Evolutionary conservation across 1,140 invertebrate species (phyloP), one percentile per base, ranked within the genome.

Genomic region (Tigriopus japonicus): DNA sequence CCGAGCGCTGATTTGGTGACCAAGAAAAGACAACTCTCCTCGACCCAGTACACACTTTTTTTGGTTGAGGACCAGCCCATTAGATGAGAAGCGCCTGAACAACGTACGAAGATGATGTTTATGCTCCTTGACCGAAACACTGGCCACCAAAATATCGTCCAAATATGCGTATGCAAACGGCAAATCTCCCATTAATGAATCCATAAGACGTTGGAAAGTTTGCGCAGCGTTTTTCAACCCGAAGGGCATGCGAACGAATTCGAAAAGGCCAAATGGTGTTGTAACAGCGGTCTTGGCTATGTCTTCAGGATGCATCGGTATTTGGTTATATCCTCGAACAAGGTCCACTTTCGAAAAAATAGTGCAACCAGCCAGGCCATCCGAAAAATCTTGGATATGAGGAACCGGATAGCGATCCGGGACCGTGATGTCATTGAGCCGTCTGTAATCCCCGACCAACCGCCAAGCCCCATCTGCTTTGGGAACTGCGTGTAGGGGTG

Each of bases 101-200:
- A 71, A 63, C 15, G 52, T 28, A 10, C 43, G 10, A 9, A 72
- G 35, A 43, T 68, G 63, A 12, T 43, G 10, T 9, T 67, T 52
- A 54, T 72, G 69, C 15, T 65, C 58, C 9, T 66, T 63, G 42
- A 64, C 65, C 45, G 52, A 61, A 14, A 63, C 52, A 13, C 53
- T 59, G 42, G 66, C 73, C 5, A 78, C 65, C 5, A 78, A 64
- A 35, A 80, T 71, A 64, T 79, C 77, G 63, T 79, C 77, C 0
- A 78, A 53, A 63, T 76, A 78, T 0, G 69, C 19, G 19, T 6
- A 58, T 7, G 15, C 54, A 56, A 14, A 55, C 2, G 28, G 21
- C n/a, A 67, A 62, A 14, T 65, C 70, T 52, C 62, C 9, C 1
- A 76, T 64, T 0, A 75, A 65, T 19, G 68, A 24, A 63, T 75